Evolutionary conservation across 2,797 vertebrate species (phyloP), one percentile per base, ranked within the genome.

Genomic region (Calcarius lapponicus): DNA sequence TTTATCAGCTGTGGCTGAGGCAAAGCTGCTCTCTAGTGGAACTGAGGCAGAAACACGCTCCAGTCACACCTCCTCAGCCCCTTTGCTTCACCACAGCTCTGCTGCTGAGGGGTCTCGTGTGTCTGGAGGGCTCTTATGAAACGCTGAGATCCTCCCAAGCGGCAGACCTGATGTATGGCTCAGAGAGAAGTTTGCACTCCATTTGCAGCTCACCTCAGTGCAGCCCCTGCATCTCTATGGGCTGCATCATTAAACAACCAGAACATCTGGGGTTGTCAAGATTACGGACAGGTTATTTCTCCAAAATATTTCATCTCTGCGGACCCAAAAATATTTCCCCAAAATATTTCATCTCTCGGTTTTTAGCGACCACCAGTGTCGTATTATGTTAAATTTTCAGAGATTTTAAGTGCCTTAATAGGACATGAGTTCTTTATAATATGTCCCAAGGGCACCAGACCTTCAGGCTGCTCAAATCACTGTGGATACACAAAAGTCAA

Each of bases 11-110:
- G 79, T 97, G 88, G 32, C 94, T 97, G 57, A 70, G 97, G 34
- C 85, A 95, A 86, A 95, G 91, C 96, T 96, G 83, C 96, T 51
- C 98, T 97, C 98, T 96, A 88, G 96, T 95, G 98, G 93, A 86
- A 36, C 3, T 13, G 4, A 40, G 19, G 51, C 71, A 87, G 78
- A 93, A 95, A 36, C 42, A 50, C 81, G 8, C 26, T 43, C 38
- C 19, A 62, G 24, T 15, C 10, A 0, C 51, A 13, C 25, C 51
- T 75, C 20, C 51, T 36, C 42, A 31, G 34, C 22, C 17, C 34
- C 26, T 43, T 11, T 13, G 40, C 40, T 34, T 24, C 34, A 22
- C n/a, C 11, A 2, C 10, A 31, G 72, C 48, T 45, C 61, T 65
- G 38, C 61, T 61, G 38, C 57, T 28, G n/a, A 66, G 56, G 29